A percentile compares a stretch with the other conserved stretches of the same genome.
phyloP scores from a whole-genome alignment of 2,113 vertebrate genomes.

The Dasyornis broadbenti region DNA sequence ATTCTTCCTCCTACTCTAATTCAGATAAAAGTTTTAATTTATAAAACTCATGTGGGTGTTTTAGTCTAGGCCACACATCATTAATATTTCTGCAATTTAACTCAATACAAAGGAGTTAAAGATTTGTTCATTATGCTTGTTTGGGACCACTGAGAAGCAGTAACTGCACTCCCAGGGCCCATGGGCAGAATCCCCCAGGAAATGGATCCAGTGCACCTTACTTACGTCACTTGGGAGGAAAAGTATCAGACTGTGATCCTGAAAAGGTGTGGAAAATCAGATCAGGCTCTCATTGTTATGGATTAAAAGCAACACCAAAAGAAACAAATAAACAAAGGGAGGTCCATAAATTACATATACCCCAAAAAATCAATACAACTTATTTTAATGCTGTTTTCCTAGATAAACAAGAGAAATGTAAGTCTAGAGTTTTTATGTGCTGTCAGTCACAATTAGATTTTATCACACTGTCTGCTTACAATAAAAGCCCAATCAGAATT shows the following conservation, averaged over 20 bases:
- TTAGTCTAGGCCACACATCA: background rate
- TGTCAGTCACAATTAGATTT: background rate
- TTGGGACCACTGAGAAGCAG: background rate
- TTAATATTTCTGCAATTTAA: constrained; percentile 13
- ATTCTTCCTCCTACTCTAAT: background rate
- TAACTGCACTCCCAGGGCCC: background rate
- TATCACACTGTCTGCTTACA: background rate
- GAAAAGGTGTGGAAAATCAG: background rate
- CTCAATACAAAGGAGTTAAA: background rate
- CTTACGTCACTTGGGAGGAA: background rate
- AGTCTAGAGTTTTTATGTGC: background rate
- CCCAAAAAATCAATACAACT: background rate
- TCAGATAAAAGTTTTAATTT: constrained; percentile 28
- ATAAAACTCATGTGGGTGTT: background rate
- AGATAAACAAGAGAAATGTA: background rate
- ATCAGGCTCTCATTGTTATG: background rate
- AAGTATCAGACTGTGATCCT: background rate
- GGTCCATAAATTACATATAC: background rate
- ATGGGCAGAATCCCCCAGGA: background rate
- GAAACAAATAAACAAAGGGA: background rate
- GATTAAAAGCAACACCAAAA: background rate
- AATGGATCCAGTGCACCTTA: background rate
- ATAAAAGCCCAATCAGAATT: background rate
- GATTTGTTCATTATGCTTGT: background rate
- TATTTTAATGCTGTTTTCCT: background rate